phyloP scores from a whole-genome alignment of 2,888 invertebrate species.

The Sturmia bella region DNA sequence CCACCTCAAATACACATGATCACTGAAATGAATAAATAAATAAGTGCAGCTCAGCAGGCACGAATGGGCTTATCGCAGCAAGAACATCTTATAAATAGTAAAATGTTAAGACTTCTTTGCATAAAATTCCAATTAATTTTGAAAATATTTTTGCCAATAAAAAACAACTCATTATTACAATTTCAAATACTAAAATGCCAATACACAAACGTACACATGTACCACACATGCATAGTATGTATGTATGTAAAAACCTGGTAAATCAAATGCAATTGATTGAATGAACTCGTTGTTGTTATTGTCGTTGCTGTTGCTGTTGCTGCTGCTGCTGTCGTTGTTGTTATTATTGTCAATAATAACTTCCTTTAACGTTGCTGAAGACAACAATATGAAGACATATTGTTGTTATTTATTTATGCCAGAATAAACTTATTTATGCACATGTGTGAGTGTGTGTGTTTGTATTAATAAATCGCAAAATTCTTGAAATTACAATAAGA shows the following conservation, averaged over 20 bases:
- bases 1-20: slow-evolving; percentile 17
- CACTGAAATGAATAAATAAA: slow-evolving; percentile 3
- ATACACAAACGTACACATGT: neutral
- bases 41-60: neutral
- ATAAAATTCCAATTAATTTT: slow-evolving; percentile 70
- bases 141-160: slow-evolving; percentile 57
- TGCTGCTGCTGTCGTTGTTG: slow-evolving; percentile 20
- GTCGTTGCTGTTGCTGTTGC: neutral
- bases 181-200: slow-evolving; percentile 39
- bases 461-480: slow-evolving; percentile 67
- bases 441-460: slow-evolving; percentile 1
- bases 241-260: neutral
- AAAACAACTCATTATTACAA: slow-evolving; percentile 63
- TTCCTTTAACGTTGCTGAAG: slow-evolving; percentile 48
- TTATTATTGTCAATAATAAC: slow-evolving; percentile 65
- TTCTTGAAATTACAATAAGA: slow-evolving; percentile 70
- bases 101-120: slow-evolving; percentile 59
- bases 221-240: slow-evolving; percentile 15
- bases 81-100: slow-evolving; percentile 58
- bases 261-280: slow-evolving; percentile 1
- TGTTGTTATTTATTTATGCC: slow-evolving; percentile 26
- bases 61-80: slow-evolving; percentile 30
- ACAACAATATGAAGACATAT: slow-evolving; percentile 27
- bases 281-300: slow-evolving; percentile 54
- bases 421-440: slow-evolving; percentile 31